Evolutionary conservation across 2,888 invertebrate species (phyloP), one percentile per base, ranked within the genome.

Genomic region (Ichneumoninae sp.): DNA sequence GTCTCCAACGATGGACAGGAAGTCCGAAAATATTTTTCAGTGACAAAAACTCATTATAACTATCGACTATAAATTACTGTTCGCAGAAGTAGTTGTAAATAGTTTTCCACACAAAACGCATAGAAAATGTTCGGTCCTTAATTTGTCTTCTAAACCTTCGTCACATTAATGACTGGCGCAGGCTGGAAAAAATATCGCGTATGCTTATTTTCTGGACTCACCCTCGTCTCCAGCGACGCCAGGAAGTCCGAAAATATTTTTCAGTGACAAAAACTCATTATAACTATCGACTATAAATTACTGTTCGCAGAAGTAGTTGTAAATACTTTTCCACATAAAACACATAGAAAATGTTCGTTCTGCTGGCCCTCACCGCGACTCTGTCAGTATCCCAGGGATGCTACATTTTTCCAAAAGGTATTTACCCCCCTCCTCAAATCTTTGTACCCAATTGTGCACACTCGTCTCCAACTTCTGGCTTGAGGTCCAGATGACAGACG

Each of bases 371-470:
- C 82, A 91, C 89, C 88, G 89, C 88, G 79, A 89, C 88, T 86
- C 87, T 92, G 83, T 89, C 90, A 84, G 89, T 90, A 80, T 89
- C 91, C 63, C 88, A 89, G 79, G 89, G 92, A 89, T 93, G 93
- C 91, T 93, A 93, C 91, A 89, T 93, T 88, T 93, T 89, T 85
- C 92, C 93, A 81, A 91, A 93, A 93, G 93, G 93, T 93, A 80
- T 68, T 36, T 44, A 52, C 44, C 22, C 57, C 26, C 10, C 13
- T 10, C 26, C 22, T 26, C 26, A 10, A 8, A 13, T 26, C 13
- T 52, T 52, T 7, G 19, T 10, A 26, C 22, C 3, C 44, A 44
- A 44, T 44, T 44, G 44, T 10, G 13, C 44, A 16, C 44, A 16
- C 30, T 30, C 1, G 30, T 44, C 69, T 47, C 52, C 22, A 36